A percentile compares a stretch with the other conserved stretches of the same genome.
Evolutionary conservation across 2,797 vertebrate genomes (phyloP).

Genomic region (Sciurus carolinensis): DNA sequence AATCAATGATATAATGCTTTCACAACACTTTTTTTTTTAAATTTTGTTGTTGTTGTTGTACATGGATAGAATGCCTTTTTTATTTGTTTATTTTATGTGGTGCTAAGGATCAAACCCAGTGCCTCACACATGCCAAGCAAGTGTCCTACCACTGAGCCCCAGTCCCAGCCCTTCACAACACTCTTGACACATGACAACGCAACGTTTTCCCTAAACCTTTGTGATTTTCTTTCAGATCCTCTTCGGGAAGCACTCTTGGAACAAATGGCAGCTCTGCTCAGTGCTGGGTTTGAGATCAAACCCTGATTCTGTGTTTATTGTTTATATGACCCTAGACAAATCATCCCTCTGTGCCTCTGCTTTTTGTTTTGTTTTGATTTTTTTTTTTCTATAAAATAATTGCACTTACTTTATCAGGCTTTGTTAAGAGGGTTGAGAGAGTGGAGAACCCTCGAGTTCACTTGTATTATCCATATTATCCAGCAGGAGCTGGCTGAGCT

Average conservation of each 20-base stretch:
- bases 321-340: background rate
- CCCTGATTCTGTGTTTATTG: background rate
- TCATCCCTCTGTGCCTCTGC: background rate
- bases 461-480: background rate
- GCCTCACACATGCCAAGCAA: too few relatives aligned
- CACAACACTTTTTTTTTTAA: too few relatives aligned
- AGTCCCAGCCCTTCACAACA: background rate
- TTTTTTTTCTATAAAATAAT: background rate
- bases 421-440: background rate
- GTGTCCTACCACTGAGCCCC: too few relatives aligned
- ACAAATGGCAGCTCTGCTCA: background rate
- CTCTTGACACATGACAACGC: background rate
- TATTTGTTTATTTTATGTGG: too few relatives aligned
- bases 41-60: too few relatives aligned
- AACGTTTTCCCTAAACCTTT: background rate
- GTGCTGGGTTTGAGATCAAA: background rate
- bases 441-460: too few relatives aligned
- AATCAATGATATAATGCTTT: background rate
- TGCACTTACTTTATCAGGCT: background rate
- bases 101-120: too few relatives aligned
- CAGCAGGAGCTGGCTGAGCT: background rate
- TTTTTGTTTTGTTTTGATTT: background rate
- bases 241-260: background rate
- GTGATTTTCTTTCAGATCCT: background rate
- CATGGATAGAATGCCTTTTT: too few relatives aligned